Evolutionary conservation across 2,888 invertebrate species (phyloP).

Genomic region (Xestoiulus laeticollis): DNA sequence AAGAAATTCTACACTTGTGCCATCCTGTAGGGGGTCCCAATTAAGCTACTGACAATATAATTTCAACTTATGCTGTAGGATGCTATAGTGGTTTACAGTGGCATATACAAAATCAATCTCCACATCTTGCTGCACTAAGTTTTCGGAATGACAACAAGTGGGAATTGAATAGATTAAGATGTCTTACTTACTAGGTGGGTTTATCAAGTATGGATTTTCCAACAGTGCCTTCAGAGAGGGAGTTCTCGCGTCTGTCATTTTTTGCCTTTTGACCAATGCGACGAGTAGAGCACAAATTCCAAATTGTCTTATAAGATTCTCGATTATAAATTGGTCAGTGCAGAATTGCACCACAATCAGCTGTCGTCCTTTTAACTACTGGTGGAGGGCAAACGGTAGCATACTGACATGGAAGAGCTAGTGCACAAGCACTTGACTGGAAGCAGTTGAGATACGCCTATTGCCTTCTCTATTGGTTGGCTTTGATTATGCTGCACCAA

Average conservation of each 20-base stretch:
- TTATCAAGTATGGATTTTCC: conserved; percentile 36
- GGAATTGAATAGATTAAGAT: not conserved
- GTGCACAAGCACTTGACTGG: not conserved
- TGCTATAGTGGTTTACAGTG: not conserved
- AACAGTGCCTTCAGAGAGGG: not conserved
- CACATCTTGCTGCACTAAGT: not conserved
- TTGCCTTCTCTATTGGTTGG: not conserved
- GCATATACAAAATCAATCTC: not conserved
- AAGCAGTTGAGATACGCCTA: not conserved
- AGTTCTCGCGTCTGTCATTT: not conserved
- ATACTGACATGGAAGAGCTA: not conserved
- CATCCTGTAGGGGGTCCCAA: too few species aligned
- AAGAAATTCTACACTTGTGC: too few species aligned
- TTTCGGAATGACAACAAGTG: not conserved
- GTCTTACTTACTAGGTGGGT: conserved; percentile 41
- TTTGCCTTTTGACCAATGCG: not conserved
- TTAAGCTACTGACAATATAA: not conserved
- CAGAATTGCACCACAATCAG: not conserved
- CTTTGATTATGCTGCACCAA: not conserved
- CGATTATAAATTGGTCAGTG: not conserved
- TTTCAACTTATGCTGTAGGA: not conserved
- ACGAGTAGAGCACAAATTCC: not conserved
- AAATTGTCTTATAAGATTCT: not conserved
- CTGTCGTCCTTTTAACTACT: not conserved
- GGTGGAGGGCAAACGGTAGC: not conserved